Base-by-base conservation (phyloP, 2,797 vertebrate species). In the Limosa lapponica region DNA sequence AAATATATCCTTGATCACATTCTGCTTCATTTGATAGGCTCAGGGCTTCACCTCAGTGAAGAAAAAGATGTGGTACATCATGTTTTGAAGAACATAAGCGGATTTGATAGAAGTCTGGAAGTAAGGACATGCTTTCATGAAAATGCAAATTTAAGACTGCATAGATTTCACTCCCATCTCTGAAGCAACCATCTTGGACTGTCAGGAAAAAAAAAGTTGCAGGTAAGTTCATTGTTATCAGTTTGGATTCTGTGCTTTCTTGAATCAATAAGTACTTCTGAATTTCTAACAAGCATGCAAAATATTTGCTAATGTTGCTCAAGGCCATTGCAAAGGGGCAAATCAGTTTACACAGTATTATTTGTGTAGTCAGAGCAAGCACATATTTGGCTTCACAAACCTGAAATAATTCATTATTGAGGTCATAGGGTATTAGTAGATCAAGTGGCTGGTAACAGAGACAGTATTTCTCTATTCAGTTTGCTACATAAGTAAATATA, bases 1-100 rank as follows among this genome's bases (percentile, higher is more conserved):
- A 93, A 82, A 73, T 70, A 75, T 15, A 71, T 72, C 43, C 72
- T 90, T 11, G 14, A 75, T 89, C 69, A 64, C 57, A 87, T 72
- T 90, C 84, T 86, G 18, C 70, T 34, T 90, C 58, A 54, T 94
- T 93, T 79, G 69, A 78, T 86, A 87, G 87, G 51, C 66, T 94
- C 32, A 46, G 61, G 39, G 6, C 39, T 94, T 94, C 85, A 94
- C 82, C 61, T 94, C 70, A 74, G 57, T 5, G 23, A 67, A 90
- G 82, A 28, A 84, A 94, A 84, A 94, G 59, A 94, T 84, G 75
- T 82, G 82, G 54, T 89, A 89, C 71, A 86, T 86, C 90, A 39
- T 73, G 81, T 94, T 95, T 87, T 87, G 91, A 95, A 95, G 86
- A 92, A 92, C 41, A 46, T 91, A 94, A 92, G 82, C 25, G 89